Evolutionary conservation across 2,888 invertebrate species (phyloP).

Genomic region (Lasioglossum calceatum): DNA sequence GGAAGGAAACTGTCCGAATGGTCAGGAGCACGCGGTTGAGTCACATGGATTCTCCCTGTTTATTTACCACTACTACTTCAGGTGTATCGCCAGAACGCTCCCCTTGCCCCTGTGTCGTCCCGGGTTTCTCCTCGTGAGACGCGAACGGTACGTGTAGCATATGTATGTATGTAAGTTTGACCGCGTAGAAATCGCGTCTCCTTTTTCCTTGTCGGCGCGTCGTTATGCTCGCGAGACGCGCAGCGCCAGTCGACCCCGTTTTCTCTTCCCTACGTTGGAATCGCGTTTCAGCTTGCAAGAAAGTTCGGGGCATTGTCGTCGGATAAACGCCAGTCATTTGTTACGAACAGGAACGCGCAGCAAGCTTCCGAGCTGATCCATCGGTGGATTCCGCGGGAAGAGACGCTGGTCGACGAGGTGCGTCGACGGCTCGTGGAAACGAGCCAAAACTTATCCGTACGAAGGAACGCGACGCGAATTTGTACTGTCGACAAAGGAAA

Average conservation of each 20-base stretch:
- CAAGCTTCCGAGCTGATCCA: background rate
- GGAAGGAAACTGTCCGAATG: background rate
- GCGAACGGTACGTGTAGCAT: background rate
- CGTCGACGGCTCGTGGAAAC: background rate
- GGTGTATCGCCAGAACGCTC: background rate
- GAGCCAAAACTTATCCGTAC: conserved; percentile 4
- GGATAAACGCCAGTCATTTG: conserved; percentile 12
- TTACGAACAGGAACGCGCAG: background rate
- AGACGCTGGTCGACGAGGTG: background rate
- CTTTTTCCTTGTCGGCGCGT: conserved; percentile 10
- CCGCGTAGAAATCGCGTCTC: conserved; percentile 36
- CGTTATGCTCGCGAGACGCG: conserved; percentile 23
- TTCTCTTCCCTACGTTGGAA: background rate
- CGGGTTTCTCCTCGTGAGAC: background rate
- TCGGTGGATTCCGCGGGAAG: background rate
- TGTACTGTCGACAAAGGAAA: conserved; percentile 71
- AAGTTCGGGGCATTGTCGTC: background rate
- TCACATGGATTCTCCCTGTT: background rate
- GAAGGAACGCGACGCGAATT: conserved; percentile 61
- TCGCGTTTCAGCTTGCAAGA: background rate
- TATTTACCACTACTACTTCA: background rate
- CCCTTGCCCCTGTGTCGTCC: background rate
- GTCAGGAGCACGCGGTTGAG: background rate
- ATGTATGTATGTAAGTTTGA: background rate
- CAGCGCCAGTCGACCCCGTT: background rate